Evolutionary conservation across 2,888 invertebrate genomes (phyloP).

Genomic region (Agapostemon virescens): DNA sequence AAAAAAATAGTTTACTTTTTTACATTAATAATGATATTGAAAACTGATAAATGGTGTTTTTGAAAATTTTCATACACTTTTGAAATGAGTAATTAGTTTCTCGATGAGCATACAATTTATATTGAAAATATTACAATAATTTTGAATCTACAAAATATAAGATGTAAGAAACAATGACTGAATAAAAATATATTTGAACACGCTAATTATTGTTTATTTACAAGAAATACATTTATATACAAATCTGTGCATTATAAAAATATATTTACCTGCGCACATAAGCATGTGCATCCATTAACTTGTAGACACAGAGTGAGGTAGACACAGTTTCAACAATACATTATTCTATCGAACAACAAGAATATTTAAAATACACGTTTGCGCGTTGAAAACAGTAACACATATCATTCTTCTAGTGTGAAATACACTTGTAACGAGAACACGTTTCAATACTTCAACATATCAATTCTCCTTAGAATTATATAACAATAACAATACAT

Average conservation of each 20-base stretch:
- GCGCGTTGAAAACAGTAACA: conserved; percentile 23
- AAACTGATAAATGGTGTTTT: not conserved
- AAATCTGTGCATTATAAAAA: conserved; percentile 66
- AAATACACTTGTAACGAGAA: conserved; percentile 29
- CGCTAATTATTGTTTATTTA: conserved; percentile 52
- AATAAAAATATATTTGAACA: conserved; percentile 16
- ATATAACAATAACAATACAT: conserved; percentile 44
- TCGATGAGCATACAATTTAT: not conserved
- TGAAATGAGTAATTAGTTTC: not conserved
- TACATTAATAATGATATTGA: not conserved
- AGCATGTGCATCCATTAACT: conserved; percentile 55
- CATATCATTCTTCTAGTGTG: conserved; percentile 9
- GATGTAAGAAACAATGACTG: conserved; percentile 5
- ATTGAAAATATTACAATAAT: conserved; percentile 2
- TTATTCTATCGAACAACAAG: conserved; percentile 41
- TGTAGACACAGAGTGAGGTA: conserved; percentile 60
- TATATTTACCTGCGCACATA: conserved; percentile 62
- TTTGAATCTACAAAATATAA: conserved; percentile 4
- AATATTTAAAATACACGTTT: conserved; percentile 57
- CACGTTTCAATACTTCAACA: conserved; percentile 39
- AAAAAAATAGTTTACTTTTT: not conserved
- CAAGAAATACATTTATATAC: conserved; percentile 49
- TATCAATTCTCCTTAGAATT: conserved; percentile 30
- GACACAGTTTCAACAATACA: conserved; percentile 51
- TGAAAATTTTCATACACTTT: not conserved